phyloP scores from a whole-genome alignment of 2,797 vertebrate genomes.

The Alauda arvensis region DNA sequence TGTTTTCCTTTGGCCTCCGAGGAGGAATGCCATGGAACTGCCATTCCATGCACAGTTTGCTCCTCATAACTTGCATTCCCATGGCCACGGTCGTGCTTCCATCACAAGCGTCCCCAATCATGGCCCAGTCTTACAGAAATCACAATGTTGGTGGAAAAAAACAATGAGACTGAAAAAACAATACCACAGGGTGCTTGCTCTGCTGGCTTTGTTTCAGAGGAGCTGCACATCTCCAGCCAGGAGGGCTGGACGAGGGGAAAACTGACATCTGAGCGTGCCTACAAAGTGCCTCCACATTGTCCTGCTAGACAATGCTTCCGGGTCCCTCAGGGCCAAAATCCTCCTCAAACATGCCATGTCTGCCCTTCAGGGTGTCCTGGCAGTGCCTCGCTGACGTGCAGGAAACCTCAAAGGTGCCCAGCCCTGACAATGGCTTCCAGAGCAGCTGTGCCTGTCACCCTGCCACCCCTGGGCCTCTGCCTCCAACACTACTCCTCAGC shows the following conservation, averaged over 20 bases:
- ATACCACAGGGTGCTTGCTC: neutral
- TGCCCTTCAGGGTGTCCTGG: conserved; percentile 25
- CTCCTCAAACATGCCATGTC: neutral
- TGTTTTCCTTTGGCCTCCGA: neutral
- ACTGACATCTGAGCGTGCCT: conserved; percentile 19
- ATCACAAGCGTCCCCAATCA: neutral
- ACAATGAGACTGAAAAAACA: conserved; percentile 4
- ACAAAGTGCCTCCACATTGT: conserved; percentile 19
- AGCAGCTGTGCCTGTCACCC: neutral
- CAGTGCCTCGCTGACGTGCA: conserved; percentile 13
- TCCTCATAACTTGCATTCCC: neutral
- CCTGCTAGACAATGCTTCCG: conserved; percentile 48
- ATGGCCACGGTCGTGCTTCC: fast-evolving
- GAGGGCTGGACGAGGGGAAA: conserved; percentile 3
- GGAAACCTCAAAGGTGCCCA: conserved; percentile 48
- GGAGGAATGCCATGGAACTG: neutral
- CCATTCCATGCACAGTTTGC: neutral
- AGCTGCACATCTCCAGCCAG: neutral
- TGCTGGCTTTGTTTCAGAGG: neutral
- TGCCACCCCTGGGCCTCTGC: neutral
- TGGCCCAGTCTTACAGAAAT: neutral
- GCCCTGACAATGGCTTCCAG: conserved; percentile 38
- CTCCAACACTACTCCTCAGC: neutral
- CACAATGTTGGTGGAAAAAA: neutral
- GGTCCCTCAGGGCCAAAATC: conserved; percentile 26